Conservation (phyloP, 2,113 vertebrate genomes). For the Mellivora capensis region DNA sequence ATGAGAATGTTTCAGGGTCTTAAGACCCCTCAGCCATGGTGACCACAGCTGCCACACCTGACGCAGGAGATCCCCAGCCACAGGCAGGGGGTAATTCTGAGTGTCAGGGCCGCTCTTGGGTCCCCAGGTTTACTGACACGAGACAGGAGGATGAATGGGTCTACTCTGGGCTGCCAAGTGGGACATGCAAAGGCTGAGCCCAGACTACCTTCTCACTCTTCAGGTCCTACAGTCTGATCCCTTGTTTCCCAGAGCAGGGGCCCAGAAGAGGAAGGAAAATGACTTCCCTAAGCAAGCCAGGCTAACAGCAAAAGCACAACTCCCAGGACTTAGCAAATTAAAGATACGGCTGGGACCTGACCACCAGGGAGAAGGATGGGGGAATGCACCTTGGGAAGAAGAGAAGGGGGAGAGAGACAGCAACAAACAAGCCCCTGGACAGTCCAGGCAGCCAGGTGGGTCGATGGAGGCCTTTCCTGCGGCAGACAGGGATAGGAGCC, state of each 20-base stretch:
- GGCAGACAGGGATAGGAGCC: constrained; percentile 30
- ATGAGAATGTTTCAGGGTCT: not conserved
- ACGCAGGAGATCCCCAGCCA: not conserved
- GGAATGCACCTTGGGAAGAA: not conserved
- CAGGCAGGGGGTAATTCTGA: not conserved
- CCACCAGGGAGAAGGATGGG: not conserved
- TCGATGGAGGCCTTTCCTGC: not conserved
- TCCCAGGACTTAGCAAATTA: not conserved
- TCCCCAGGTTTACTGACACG: not conserved
- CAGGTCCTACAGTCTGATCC: not conserved
- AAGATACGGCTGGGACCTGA: not conserved
- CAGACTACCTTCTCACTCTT: not conserved
- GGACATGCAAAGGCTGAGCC: not conserved
- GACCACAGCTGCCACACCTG: not conserved
- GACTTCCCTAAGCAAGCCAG: not conserved
- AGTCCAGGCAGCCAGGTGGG: not conserved
- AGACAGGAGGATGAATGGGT: not conserved
- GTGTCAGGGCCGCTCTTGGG: not conserved
- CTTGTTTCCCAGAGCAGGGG: not conserved
- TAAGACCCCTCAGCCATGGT: not conserved
- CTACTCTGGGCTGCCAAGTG: not conserved
- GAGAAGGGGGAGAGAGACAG: not conserved
- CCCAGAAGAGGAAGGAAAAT: not conserved
- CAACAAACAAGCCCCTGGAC: constrained; percentile 5
- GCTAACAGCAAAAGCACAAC: not conserved